Evolutionary conservation across 2,113 vertebrate genomes (phyloP).

Genomic region (Trematomus loennbergii): DNA sequence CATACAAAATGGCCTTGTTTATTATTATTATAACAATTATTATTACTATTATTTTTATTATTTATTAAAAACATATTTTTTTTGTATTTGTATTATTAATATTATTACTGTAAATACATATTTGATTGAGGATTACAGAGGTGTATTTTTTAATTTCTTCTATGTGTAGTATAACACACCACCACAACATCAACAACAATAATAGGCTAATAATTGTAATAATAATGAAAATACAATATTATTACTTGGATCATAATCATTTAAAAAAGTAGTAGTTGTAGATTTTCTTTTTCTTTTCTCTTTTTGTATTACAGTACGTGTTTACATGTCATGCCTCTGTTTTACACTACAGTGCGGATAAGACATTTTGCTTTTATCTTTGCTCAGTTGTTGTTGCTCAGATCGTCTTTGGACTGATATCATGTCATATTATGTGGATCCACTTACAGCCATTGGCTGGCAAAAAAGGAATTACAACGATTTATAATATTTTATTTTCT

Average conservation of each 20-base stretch:
- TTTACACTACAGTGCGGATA: background rate
- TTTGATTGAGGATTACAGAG: background rate
- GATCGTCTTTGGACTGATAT: constrained; percentile 10
- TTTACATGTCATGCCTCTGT: background rate
- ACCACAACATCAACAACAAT: background rate
- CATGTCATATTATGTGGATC: background rate
- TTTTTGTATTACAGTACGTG: no score
- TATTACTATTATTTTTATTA: background rate
- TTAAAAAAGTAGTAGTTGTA: background rate
- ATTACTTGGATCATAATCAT: background rate
- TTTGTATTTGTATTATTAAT: background rate
- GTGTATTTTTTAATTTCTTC: background rate
- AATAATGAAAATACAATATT: background rate
- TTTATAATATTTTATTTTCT: background rate
- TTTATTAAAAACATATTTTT: no score
- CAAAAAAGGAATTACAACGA: background rate
- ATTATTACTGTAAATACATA: background rate
- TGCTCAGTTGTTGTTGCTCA: constrained; percentile 5
- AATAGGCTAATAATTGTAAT: background rate
- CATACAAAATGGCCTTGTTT: background rate
- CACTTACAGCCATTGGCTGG: constrained; percentile 1
- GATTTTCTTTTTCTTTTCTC: no score
- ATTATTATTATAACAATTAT: background rate
- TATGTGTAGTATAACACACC: background rate
- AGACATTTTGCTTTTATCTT: constrained; percentile 9